Base-by-base conservation (phyloP, 2,888 invertebrate genomes). In the Ornithoptera priamus region DNA sequence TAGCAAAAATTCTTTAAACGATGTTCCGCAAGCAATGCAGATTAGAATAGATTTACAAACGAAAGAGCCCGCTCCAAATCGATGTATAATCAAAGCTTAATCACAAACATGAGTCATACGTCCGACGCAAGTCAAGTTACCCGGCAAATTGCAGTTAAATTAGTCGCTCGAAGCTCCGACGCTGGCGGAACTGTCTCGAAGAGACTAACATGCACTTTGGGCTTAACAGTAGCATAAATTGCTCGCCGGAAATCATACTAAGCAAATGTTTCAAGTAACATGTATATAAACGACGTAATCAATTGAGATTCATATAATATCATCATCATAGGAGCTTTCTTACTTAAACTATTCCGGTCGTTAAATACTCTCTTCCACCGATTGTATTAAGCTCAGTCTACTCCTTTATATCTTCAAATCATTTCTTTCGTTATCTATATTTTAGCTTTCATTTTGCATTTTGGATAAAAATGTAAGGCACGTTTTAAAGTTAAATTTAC, bases 141-240 rank as follows among this genome's bases (percentile, higher is more conserved):
- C 74, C 75, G 76, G 79, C 80, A 83, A 83, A 85, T 85, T 84
- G 79, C 78, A 81, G 80, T 84, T 81, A 79, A 82, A 87, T 85
- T 86, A 83, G 80, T 84, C 82, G 74, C 74, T 73, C 73, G 59
- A 73, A 76, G 74, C 74, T 78, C 75, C 79, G 72, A 62, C 57
- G 57, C 66, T 62, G 66, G 62, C 62, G 63, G 42, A 70, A 70
- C 70, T 70, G 74, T 74, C 74, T 68, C 72, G 67, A 69, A 77
- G 74, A 65, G 67, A 66, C 66, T 63, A 71, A 67, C 65, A 67
- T 69, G 66, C 66, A 56, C 42, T 71, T 56, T 56, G 63, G 64
- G 61, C 53, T 70, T 70, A 64, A 63, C 63, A 65, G 58, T 63
- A 56, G 22, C 62, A 66, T 67, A 56, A 70, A 70, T 67, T 67